phyloP scores from a whole-genome alignment of 2,113 vertebrate genomes.

The Lagopus leucura region DNA sequence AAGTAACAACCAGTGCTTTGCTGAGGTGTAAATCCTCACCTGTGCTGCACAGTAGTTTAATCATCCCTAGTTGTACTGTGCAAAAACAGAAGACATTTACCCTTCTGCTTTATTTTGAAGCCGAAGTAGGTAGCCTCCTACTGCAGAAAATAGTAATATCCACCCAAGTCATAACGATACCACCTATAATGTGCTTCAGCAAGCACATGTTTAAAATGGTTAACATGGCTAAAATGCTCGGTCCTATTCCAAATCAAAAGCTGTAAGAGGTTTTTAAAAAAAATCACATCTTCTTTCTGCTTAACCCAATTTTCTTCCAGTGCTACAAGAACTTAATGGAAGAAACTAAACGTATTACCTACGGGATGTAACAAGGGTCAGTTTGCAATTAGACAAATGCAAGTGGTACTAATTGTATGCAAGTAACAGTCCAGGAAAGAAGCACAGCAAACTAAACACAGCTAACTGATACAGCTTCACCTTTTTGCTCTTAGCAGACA shows the following conservation, averaged over 20 bases:
- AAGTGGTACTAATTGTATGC: not conserved
- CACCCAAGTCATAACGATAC: not conserved
- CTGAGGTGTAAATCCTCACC: not conserved
- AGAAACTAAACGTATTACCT: not conserved
- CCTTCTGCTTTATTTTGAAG: not conserved
- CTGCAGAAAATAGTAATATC: not conserved
- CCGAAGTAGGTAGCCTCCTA: not conserved
- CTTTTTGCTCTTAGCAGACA: not conserved
- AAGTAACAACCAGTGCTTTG: accelerated
- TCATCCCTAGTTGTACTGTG: not conserved
- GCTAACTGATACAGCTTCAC: not conserved
- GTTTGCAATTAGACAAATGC: not conserved
- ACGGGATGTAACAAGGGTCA: not conserved
- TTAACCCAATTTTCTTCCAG: not conserved
- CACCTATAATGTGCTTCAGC: not conserved
- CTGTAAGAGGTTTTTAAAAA: not conserved
- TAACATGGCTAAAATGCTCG: not conserved
- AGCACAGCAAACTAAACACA: not conserved
- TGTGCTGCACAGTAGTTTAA: accelerated
- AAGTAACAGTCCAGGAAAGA: not conserved
- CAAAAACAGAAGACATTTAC: not conserved
- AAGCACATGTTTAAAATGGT: not conserved
- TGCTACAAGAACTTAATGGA: not conserved
- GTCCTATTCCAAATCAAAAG: not conserved
- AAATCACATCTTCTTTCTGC: not conserved